These are phyloP conservation scores for Dasyornis broadbenti DNA, from an alignment of 2,113 vertebrate species.

Conservation along the genomic window DNA sequence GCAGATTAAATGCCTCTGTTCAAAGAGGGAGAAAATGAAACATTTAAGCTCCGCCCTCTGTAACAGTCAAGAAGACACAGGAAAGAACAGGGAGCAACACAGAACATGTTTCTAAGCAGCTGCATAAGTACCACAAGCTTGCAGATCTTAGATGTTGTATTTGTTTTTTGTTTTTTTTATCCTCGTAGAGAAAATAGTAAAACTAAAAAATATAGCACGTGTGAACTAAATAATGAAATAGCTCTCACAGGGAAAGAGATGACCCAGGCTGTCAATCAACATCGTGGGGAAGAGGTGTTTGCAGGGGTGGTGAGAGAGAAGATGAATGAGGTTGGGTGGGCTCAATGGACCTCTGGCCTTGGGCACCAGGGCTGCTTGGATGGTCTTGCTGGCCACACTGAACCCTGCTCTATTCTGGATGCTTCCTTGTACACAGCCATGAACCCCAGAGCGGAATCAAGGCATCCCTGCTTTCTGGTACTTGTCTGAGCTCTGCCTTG, in stretches of 20 bases:
- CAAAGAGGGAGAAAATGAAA: not conserved
- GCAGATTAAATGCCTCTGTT: not conserved
- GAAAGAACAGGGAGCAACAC: not conserved
- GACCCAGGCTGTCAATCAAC: not conserved
- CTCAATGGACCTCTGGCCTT: not conserved
- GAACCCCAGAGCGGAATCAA: not conserved
- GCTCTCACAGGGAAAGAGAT: not conserved
- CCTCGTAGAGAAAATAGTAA: not conserved
- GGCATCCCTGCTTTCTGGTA: not conserved
- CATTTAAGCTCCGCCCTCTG: not conserved
- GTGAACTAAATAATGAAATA: not conserved
- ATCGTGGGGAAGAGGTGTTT: not conserved
- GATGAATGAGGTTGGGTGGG: fast-evolving
- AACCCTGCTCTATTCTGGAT: not conserved
- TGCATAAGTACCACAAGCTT: not conserved
- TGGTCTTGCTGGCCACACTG: not conserved
- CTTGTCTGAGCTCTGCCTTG: not conserved
- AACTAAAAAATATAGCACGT: not conserved
- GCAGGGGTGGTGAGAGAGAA: not conserved
- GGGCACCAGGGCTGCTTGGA: not conserved
- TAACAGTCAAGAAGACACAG: not conserved
- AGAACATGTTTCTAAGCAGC: not conserved
- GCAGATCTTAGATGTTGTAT: not conserved
- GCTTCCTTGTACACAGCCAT: not conserved
- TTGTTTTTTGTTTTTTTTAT: not conserved